These are phyloP conservation scores for Dendrolimus punctatus DNA, from an alignment of 1,140 invertebrate species.

Conservation along the genomic window DNA sequence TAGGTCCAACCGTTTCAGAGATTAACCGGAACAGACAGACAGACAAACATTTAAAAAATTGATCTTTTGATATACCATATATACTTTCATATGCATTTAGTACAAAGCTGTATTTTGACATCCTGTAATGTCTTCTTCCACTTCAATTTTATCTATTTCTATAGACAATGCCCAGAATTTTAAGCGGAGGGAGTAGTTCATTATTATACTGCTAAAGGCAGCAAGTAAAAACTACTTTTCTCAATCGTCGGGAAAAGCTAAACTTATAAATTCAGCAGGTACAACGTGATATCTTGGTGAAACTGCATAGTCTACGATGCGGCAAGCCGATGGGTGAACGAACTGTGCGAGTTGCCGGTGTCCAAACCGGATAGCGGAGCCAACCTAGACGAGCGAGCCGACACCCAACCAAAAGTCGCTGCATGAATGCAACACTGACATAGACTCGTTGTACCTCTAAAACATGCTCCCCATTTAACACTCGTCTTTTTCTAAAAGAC, in stretches of 20 bases:
- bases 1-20: too few relatives aligned
- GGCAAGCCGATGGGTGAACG: slow-evolving; percentile 49
- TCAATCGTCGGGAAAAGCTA: not conserved
- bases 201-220: not conserved
- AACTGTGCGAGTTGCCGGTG: slow-evolving; percentile 34
- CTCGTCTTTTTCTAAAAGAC: not conserved
- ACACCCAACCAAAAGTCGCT: slow-evolving; percentile 7
- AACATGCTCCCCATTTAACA: slow-evolving; percentile 3
- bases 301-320: slow-evolving; percentile 45
- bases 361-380: slow-evolving; percentile 58
- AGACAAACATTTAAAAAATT: too few relatives aligned
- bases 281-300: slow-evolving; percentile 40
- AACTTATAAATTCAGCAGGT: slow-evolving; percentile 25
- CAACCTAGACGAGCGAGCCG: slow-evolving; percentile 24
- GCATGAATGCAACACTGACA: too few relatives aligned
- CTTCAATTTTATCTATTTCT: too few relatives aligned
- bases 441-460: too few relatives aligned
- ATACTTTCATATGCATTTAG: too few relatives aligned
- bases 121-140: too few relatives aligned
- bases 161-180: too few relatives aligned
- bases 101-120: too few relatives aligned
- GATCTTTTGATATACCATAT: too few relatives aligned
- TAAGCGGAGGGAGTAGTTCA: too few relatives aligned
- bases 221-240: not conserved
- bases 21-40: too few relatives aligned